Evolutionary conservation across 2,113 vertebrate species (phyloP), one percentile per base, ranked within the genome.

Genomic region (Neotragus moschatus): DNA sequence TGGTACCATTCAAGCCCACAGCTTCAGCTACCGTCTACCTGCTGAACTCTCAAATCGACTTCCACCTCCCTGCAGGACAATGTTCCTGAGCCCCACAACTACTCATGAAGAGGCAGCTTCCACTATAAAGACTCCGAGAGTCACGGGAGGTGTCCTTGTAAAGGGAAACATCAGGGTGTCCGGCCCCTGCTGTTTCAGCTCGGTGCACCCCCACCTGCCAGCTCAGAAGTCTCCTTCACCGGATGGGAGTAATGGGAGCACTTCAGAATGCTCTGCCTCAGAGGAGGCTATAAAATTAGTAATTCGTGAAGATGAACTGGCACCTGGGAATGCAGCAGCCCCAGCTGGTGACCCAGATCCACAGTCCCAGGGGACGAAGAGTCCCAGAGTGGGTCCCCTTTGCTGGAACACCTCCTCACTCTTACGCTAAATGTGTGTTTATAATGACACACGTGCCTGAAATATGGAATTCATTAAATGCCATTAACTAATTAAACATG

Each of bases 91-190:
- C 11, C 43, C 30, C 43, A 21, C 43, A 66, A 8, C 19, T 16
- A 61, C 13, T 17, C 58, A 33, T 0, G 5, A 43, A 45, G 19
- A 47, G 11, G 49, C 28, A 19, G 89, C 60, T 66, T 81, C 86
- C 21, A 43, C 58, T 30, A 25, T 39, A 56, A 39, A 66, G 82
- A 6, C 85, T 14, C 0, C 2, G 47, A 39, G 86, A 63, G 82
- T 7, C 17, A 6, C 0, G 1, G 39, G 36, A 33, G 5, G 7
- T 26, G 58, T 49, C 25, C 1, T 2, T 1, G n/a, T 45, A 33
- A 45, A 36, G 12, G 39, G 58, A 47, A 56, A 43, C 53, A 30
- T 0, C 0, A 3, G 30, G 63, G 73, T 9, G 10, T 5, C 6
- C 2, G n/a, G 80, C 36, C 47, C 58, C 60, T 49, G 25, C 6